These are phyloP conservation scores for Podilymbus podiceps DNA, from an alignment of 2,113 vertebrate species.

Conservation along the genomic window DNA sequence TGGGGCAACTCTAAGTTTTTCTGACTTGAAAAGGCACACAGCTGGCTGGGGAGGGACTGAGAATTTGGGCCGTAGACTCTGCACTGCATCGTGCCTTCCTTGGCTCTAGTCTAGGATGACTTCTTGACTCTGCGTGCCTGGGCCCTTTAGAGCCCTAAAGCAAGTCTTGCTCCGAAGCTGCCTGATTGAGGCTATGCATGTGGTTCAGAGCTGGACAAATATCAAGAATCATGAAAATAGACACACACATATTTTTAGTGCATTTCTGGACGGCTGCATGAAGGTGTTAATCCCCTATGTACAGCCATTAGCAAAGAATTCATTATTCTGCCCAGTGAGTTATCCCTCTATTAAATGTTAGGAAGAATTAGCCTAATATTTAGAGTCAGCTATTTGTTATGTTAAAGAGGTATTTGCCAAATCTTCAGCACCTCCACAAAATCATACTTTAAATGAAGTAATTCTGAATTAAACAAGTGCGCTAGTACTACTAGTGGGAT, in stretches of 20 bases:
- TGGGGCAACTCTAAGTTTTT: rapidly evolving
- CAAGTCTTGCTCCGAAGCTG: neutral
- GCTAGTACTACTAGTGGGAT: slow-evolving; percentile 45
- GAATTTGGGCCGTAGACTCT: neutral
- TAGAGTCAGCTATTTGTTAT: slow-evolving; percentile 60
- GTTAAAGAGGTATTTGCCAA: slow-evolving; percentile 61
- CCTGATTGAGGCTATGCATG: neutral
- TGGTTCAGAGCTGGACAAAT: neutral
- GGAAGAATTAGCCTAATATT: slow-evolving; percentile 65
- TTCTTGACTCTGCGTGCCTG: neutral
- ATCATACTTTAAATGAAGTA: slow-evolving; percentile 63
- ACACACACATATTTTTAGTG: neutral
- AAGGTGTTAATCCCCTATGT: slow-evolving; percentile 9
- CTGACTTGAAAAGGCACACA: neutral
- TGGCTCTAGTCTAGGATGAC: neutral
- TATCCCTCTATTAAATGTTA: slow-evolving; percentile 51
- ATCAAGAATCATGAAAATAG: neutral
- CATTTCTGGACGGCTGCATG: neutral
- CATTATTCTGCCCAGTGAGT: slow-evolving; percentile 57
- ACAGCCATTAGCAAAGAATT: slow-evolving; percentile 46
- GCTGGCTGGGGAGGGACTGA: neutral
- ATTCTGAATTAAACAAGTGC: slow-evolving; percentile 68
- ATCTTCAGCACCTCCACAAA: slow-evolving; percentile 56
- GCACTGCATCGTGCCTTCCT: neutral
- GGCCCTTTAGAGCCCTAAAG: neutral